A percentile compares a stretch with the other conserved stretches of the same genome.
These are phyloP conservation scores for Lacanobia oleracea DNA, from an alignment of 2,888 invertebrate genomes.

Conservation along the genomic window DNA sequence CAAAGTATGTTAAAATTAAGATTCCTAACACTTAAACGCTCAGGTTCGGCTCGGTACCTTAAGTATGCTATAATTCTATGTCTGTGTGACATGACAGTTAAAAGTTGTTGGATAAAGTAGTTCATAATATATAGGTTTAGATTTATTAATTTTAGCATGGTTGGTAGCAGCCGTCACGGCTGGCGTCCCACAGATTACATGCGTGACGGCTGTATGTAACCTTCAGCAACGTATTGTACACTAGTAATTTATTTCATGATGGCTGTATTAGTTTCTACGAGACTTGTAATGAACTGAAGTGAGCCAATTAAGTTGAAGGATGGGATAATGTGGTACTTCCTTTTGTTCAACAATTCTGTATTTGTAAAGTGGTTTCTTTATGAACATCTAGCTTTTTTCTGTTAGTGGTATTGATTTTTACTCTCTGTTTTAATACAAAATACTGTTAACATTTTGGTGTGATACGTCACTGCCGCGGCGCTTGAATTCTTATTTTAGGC, in stretches of 20 bases:
- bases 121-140: background rate
- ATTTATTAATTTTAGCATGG: constrained; percentile 21
- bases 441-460: too few species aligned
- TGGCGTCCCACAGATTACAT: constrained; percentile 29
- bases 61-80: background rate
- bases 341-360: background rate
- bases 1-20: too few species aligned
- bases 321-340: constrained; percentile 14
- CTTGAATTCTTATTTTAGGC: too few species aligned
- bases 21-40: too few species aligned
- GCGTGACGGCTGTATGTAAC: constrained; percentile 36
- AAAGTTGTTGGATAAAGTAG: background rate
- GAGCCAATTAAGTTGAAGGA: constrained; percentile 32
- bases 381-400: background rate
- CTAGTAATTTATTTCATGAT: constrained; percentile 31
- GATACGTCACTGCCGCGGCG: too few species aligned
- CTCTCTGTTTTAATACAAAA: background rate
- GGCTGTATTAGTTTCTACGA: constrained; percentile 29
- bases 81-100: background rate
- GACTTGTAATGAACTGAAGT: constrained; percentile 33
- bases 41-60: too few species aligned
- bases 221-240: constrained; percentile 42
- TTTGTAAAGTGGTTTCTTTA: background rate
- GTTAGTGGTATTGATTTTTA: background rate
- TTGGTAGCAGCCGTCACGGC: constrained; percentile 43